These are phyloP conservation scores for Brachionus manjavacas DNA, from an alignment of 1,140 invertebrate genomes.

Conservation along the genomic window DNA sequence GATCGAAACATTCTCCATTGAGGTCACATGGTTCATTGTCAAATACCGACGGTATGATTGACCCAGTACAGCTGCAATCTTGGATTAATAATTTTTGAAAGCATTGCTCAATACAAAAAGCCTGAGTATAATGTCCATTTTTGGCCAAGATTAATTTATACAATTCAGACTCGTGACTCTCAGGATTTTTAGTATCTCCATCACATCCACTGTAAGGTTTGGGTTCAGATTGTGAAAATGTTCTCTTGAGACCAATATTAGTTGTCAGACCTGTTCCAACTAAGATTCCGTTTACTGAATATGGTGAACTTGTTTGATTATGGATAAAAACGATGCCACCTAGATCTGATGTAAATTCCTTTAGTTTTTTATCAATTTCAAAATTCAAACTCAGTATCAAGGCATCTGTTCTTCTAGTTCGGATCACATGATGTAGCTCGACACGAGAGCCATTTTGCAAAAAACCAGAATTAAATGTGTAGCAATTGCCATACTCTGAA, in stretches of 20 bases:
- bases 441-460: not conserved
- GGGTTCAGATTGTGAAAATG: not conserved
- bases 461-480: not conserved
- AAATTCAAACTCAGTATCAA: not conserved
- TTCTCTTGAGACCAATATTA: not conserved
- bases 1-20: not conserved
- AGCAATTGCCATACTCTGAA: not conserved
- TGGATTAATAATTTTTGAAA: not conserved
- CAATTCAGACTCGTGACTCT: not conserved
- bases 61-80: not conserved
- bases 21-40: not conserved
- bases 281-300: not conserved
- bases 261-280: not conserved
- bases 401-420: not conserved
- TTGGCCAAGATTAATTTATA: not conserved
- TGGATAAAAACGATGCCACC: not conserved
- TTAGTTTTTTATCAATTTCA: not conserved
- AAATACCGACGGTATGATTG: not conserved
- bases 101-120: not conserved
- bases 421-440: not conserved
- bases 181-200: not conserved
- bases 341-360: not conserved
- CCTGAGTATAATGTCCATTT: not conserved
- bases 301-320: not conserved
- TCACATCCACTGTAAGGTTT: conserved; percentile 17